phyloP scores from a whole-genome alignment of 2,888 invertebrate species.

The Penaeus monodon region DNA sequence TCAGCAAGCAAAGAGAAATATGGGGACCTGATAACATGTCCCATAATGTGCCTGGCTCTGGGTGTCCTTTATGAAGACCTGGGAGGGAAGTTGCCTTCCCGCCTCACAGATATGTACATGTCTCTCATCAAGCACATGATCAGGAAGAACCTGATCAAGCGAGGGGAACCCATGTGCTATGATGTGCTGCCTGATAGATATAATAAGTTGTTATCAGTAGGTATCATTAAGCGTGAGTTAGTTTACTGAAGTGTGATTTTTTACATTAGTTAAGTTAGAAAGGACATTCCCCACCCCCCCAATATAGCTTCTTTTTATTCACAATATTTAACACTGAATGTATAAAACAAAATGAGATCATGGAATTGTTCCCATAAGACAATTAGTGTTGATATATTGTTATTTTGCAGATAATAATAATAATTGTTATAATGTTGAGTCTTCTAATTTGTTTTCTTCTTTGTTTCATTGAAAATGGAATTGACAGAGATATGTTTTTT shows the following conservation, averaged over 20 bases:
- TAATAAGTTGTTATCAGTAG: constrained; percentile 68
- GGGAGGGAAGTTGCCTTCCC: constrained; percentile 70
- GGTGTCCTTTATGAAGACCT: constrained; percentile 73
- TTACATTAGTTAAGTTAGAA: no score
- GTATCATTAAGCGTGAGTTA: background rate
- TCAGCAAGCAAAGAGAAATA: constrained; percentile 58
- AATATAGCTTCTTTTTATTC: no score
- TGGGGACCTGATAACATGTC: constrained; percentile 72
- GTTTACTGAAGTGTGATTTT: no score
- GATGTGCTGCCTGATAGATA: constrained; percentile 67
- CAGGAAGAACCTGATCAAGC: constrained; percentile 69
- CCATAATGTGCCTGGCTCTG: constrained; percentile 73
- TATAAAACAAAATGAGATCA: no score
- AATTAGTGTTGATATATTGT: no score
- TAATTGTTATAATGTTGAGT: no score
- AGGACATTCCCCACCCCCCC: no score
- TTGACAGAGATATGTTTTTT: constrained; percentile 29
- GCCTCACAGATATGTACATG: constrained; percentile 70
- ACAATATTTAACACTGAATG: no score
- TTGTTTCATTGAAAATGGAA: background rate
- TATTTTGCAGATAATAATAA: no score
- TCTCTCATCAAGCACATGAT: constrained; percentile 72
- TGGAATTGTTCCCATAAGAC: no score
- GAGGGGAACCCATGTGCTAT: constrained; percentile 67
- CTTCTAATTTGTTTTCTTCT: background rate